phyloP scores from a whole-genome alignment of 2,113 vertebrate genomes.

The Pseudois nayaur region DNA sequence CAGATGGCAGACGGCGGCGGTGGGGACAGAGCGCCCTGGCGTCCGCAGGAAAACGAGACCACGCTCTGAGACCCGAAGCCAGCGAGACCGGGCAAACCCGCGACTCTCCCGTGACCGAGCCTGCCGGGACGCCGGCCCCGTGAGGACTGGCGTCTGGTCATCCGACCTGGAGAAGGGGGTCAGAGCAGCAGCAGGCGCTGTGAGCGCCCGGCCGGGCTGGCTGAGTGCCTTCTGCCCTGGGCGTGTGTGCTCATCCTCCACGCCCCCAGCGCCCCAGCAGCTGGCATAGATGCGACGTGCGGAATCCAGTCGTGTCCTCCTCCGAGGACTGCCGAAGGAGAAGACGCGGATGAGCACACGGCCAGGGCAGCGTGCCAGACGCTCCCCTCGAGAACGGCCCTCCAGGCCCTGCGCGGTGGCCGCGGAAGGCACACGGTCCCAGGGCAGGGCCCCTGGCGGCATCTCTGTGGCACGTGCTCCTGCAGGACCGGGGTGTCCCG shows the following conservation, averaged over 20 bases:
- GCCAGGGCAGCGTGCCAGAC: accelerated
- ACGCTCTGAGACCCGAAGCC: accelerated
- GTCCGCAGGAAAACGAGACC: background rate
- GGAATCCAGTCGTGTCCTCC: accelerated
- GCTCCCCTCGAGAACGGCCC: accelerated
- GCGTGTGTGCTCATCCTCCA: accelerated
- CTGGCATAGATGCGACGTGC: background rate
- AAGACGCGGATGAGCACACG: accelerated
- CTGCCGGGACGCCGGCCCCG: accelerated
- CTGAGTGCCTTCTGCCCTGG: accelerated
- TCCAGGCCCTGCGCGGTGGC: accelerated
- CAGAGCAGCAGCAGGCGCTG: accelerated
- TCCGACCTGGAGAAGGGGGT: too few relatives aligned
- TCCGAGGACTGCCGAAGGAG: accelerated
- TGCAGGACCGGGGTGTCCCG: background rate
- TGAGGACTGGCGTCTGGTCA: accelerated
- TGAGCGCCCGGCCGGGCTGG: too few relatives aligned
- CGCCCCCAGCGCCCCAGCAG: accelerated
- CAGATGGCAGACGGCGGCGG: accelerated
- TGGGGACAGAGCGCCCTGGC: accelerated
- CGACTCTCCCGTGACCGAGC: accelerated
- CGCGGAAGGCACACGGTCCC: too few relatives aligned
- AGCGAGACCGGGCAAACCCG: accelerated
- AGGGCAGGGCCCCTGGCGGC: accelerated
- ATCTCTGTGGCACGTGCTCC: background rate